Evolutionary conservation across 2,113 vertebrate genomes (phyloP), one percentile per base, ranked within the genome.

Genomic region (Setophaga kirtlandii): DNA sequence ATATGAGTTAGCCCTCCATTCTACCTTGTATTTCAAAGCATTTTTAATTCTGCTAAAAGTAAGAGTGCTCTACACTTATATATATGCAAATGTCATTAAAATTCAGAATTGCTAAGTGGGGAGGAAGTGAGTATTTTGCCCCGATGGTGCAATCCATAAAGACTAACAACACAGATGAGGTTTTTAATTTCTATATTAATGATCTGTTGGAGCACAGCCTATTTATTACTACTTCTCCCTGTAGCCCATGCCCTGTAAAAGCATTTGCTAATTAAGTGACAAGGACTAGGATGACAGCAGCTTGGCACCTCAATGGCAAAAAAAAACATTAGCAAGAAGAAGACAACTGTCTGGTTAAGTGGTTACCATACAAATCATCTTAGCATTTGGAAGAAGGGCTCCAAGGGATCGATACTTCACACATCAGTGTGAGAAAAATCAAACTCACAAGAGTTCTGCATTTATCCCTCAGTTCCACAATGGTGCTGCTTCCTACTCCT

Each of bases 201-300:
- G 44, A 90, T 15, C 76, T 2, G 0, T 20, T 94, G 50, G 58
- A 90, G 17, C 68, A 63, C 50, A 42, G 47, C 47, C 46, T 96
- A 71, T 83, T 87, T 87, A 59, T 83, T 86, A 80, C 23, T 60
- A 37, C 42, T 78, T 30, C 42, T 70, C 15, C n/a, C 27, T 28
- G 67, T 59, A 75, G 60, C 47, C 62, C n/a, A 35, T 81, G 64
- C 9, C 33, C 93, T 67, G 47, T 41, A 92, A 96, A 96, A 93
- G 39, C 55, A 67, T 5, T 84, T 76, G 69, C 68, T 96, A 95
- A 95, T 86, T 91, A 96, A 83, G 83, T 92, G 91, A 81, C 76
- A 92, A 89, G 64, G 76, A 87, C 59, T 49, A 92, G 55, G 64
- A 83, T 91, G 83, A 96, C 89, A 92, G 83, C 7, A 1, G 75